Evolutionary conservation across 2,888 invertebrate species (phyloP).

Genomic region (Cerastoderma edule): DNA sequence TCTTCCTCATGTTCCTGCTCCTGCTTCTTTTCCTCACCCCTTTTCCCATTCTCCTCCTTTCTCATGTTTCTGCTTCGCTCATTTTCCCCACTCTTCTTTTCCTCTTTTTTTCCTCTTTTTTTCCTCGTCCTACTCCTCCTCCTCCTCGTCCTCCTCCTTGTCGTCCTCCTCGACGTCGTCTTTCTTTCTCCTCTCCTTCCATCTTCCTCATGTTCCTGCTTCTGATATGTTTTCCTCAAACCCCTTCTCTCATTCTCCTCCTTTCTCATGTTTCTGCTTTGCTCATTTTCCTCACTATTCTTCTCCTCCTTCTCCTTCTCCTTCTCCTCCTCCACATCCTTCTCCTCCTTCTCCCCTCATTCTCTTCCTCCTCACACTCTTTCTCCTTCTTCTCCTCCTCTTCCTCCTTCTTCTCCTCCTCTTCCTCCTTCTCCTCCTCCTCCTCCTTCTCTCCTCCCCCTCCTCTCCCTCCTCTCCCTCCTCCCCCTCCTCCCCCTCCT

Average conservation of each 20-base stretch:
- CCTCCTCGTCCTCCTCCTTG: background rate
- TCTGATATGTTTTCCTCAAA: too few relatives aligned
- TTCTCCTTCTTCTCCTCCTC: background rate
- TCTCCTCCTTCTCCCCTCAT: background rate
- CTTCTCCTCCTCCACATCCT: background rate
- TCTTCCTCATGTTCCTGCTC: too few relatives aligned
- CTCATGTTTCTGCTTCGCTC: background rate
- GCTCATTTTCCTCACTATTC: background rate
- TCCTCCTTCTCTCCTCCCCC: background rate
- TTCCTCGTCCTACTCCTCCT: background rate
- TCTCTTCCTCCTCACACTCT: background rate
- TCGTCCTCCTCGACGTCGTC: too few relatives aligned
- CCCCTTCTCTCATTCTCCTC: background rate
- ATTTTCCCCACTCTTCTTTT: background rate
- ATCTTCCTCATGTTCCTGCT: too few relatives aligned
- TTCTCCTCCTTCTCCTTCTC: background rate
- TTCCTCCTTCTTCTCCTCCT: background rate
- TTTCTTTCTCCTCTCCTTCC: too few relatives aligned
- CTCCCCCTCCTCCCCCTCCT: background rate
- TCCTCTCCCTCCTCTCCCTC: background rate
- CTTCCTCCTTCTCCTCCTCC: background rate
- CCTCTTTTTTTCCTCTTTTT: background rate
- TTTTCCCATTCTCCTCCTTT: background rate
- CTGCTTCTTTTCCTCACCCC: too few relatives aligned
- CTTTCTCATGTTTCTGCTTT: background rate